Conservation (phyloP, 2,113 vertebrate genomes). For the Microcebus griseorufus region DNA sequence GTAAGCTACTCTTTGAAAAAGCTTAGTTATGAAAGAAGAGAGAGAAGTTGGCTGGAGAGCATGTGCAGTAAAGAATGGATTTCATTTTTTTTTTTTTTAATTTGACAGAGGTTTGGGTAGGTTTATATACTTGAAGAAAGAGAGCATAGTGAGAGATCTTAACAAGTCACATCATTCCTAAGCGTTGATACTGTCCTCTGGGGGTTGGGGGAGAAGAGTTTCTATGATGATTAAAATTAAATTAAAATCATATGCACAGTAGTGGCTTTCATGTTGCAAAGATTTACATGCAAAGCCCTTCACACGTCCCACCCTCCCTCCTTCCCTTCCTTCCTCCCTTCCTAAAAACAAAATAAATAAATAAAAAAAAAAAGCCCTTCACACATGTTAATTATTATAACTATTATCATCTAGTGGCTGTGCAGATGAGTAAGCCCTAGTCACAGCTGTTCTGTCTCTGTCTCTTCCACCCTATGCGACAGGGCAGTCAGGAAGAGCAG, state of each 20-base stretch:
- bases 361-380: too few relatives aligned
- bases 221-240: conserved; percentile 24
- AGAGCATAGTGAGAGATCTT: not conserved
- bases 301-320: too few relatives aligned
- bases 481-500: not conserved
- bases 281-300: not conserved
- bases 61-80: not conserved
- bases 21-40: not conserved
- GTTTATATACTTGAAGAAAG: not conserved
- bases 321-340: too few relatives aligned
- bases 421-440: conserved; percentile 26
- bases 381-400: not conserved
- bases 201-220: not conserved
- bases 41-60: not conserved
- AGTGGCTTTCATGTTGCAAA: not conserved
- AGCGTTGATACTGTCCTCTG: not conserved
- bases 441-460: conserved; percentile 40
- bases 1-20: not conserved
- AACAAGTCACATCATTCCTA: conserved; percentile 16
- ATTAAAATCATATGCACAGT: not conserved
- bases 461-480: not conserved
- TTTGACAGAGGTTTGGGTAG: not conserved
- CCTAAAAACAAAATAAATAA: too few relatives aligned
- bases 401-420: not conserved
- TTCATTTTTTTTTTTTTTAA: not conserved